Evolutionary conservation across 2,888 invertebrate genomes (phyloP), one percentile per base, ranked within the genome.

Genomic region (Seira musarum): DNA sequence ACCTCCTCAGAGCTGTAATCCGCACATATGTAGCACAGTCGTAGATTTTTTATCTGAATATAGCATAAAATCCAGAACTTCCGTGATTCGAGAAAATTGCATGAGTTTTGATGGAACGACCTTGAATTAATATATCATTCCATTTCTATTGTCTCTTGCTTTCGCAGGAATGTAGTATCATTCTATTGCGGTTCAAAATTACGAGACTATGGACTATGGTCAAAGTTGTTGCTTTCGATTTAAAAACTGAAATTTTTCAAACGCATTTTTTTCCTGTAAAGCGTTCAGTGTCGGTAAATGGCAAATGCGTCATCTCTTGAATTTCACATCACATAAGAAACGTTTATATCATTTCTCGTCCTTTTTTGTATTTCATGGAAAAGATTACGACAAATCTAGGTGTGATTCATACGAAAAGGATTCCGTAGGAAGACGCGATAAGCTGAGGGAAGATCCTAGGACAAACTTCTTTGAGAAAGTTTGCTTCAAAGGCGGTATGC

Each of bases 391-490:
- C 60, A 88, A 88, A 72, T 89, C 89, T 63, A 84, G 88, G 70
- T 90, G 90, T 82, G 88, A 88, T 71, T 88, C 89, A 0, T 89
- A 88, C 82, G 88, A 88, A 64, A 86, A 88, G 73, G 88, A 88
- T 76, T 88, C 89, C 0, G 86, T 88, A 0, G 88, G 88, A 2
- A 86, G 88, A 64, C 83, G 88, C 49, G 88, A 88, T 66, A 87
- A 87, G 65, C 81, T 89, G 17, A 87, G 88, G 65, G 88, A 88
- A 40, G 87, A 88, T 77, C 84, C 88, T n/a, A 87, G 88, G 60
- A 87, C 88, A 73, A 89, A 89, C 86, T 89, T 88, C 82, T 89
- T 89, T 78, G 89, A 89, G 81, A 89, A 89, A 86, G 88, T 89
- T 53, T 89, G 89, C 77, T 87, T 89, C 25, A 87, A 88, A 83